Percentiles rank a stretch among this genome's conserved stretches.
phyloP scores from a whole-genome alignment of 2,797 vertebrate species.

The Limosa lapponica region DNA sequence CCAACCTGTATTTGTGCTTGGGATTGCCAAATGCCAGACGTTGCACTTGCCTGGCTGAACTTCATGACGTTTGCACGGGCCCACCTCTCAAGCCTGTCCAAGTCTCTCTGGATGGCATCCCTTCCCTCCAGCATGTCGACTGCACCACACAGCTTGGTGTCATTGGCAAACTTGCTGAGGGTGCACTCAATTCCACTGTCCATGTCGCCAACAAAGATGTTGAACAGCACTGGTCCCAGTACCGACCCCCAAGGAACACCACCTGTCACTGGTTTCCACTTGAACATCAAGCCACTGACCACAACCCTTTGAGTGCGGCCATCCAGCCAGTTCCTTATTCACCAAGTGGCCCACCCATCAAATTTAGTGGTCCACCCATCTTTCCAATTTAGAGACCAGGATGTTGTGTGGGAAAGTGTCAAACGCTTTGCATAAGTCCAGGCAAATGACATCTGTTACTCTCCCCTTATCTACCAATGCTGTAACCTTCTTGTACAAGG shows the following conservation, averaged over 20 bases:
- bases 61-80: background rate
- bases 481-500: background rate
- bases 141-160: background rate
- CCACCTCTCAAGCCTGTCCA: background rate
- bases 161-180: background rate
- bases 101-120: background rate
- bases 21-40: background rate
- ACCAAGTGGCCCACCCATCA: background rate
- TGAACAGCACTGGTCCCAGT: background rate
- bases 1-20: background rate
- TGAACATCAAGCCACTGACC: background rate
- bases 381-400: background rate
- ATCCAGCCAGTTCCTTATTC: background rate
- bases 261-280: background rate
- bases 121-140: background rate
- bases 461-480: background rate
- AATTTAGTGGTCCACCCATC: background rate
- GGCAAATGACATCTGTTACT: background rate
- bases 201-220: background rate
- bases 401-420: background rate
- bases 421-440: background rate
- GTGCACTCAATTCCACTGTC: no score
- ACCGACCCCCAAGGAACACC: background rate
- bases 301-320: background rate
- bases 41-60: background rate